Conservation (phyloP, 1,140 invertebrate species). For the Agrypnia vestita region DNA sequence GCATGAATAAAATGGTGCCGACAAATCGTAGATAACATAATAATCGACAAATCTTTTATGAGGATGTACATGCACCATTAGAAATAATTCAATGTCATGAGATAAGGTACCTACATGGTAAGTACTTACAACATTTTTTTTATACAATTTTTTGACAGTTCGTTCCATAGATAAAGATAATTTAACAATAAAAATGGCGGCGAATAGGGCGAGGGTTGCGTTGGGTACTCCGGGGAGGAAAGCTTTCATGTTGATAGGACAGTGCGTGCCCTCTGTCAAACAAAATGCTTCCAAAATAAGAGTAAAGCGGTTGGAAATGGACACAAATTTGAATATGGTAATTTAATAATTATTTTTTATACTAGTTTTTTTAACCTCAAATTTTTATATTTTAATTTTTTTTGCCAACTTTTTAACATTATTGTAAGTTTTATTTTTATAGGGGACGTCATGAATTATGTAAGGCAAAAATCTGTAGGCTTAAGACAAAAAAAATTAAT, state of each 20-base stretch:
- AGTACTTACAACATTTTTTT: too few species aligned
- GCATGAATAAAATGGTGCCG: too few species aligned
- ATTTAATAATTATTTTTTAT: constrained; percentile 60
- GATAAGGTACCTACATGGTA: too few species aligned
- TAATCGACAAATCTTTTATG: too few species aligned
- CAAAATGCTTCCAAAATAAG: constrained; percentile 84
- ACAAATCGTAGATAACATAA: too few species aligned
- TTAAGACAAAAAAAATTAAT: too few species aligned
- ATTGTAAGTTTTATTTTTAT: not conserved
- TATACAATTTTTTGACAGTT: too few species aligned
- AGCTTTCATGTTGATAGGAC: constrained; percentile 70
- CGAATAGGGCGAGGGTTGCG: not conserved
- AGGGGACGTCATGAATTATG: not conserved
- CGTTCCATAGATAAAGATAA: too few species aligned
- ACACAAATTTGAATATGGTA: constrained; percentile 81
- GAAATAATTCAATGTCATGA: too few species aligned
- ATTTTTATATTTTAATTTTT: not conserved
- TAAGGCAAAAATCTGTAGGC: not conserved
- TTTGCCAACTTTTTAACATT: not conserved
- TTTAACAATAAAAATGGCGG: constrained; percentile 9
- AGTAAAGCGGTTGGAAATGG: constrained; percentile 80
- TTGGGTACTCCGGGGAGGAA: not conserved
- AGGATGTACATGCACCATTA: too few species aligned
- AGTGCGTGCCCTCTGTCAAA: constrained; percentile 82
- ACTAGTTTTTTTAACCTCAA: constrained; percentile 21